A percentile compares a stretch with the other conserved stretches of the same genome.
Conservation (phyloP, 2,797 vertebrate species). For the Cynopterus sphinx region DNA sequence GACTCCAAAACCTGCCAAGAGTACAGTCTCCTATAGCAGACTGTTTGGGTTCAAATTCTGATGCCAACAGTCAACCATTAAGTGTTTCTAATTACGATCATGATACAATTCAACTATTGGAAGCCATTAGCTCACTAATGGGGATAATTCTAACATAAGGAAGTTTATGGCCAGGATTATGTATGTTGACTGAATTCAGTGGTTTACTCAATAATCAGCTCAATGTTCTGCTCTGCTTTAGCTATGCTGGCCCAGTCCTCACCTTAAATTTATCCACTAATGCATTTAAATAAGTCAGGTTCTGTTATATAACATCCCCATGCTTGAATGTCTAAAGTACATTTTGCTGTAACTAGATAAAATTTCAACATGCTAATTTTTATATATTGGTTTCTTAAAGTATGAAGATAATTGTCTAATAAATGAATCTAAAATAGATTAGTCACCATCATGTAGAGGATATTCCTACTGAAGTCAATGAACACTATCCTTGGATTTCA, state of each 20-base stretch:
- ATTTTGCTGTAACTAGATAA: slow-evolving; percentile 61
- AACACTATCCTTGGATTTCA: slow-evolving; percentile 29
- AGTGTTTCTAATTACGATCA: not conserved
- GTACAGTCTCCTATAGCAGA: not conserved
- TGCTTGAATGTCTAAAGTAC: slow-evolving; percentile 12
- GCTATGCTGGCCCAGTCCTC: not conserved
- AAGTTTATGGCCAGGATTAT: not conserved
- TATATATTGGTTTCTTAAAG: slow-evolving; percentile 33
- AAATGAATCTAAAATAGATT: slow-evolving; percentile 22
- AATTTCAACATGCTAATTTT: slow-evolving; percentile 7
- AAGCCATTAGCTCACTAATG: not conserved
- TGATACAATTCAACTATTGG: not conserved
- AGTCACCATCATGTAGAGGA: not conserved
- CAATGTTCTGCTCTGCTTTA: not conserved
- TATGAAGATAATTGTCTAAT: slow-evolving; percentile 10
- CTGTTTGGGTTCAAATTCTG: not conserved
- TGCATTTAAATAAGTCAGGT: not conserved
- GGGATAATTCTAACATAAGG: slow-evolving; percentile 25
- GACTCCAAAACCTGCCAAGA: not conserved
- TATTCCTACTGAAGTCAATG: not conserved
- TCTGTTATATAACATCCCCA: not conserved
- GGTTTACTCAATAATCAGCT: not conserved
- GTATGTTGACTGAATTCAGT: not conserved
- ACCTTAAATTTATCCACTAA: not conserved
- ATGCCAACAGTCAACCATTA: not conserved